phyloP scores from a whole-genome alignment of 1,140 invertebrate genomes.

The Helicoverpa zea region DNA sequence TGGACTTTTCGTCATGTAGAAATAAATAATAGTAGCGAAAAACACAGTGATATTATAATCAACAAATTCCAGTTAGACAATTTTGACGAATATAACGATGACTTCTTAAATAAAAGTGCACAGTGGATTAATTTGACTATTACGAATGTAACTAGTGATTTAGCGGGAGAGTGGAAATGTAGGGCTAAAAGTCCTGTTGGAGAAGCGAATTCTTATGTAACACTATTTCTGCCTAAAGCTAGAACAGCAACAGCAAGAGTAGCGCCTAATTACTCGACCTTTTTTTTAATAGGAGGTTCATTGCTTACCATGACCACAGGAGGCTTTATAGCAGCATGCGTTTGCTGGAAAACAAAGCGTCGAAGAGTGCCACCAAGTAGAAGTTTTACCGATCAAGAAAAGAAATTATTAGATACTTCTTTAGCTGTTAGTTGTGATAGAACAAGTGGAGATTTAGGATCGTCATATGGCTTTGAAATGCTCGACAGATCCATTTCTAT shows the following conservation, averaged over 20 bases:
- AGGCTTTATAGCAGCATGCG: conserved; percentile 75
- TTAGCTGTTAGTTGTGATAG: conserved; percentile 92
- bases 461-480: conserved; percentile 88
- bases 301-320: conserved; percentile 75
- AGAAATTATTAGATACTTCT: conserved; percentile 92
- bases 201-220: conserved; percentile 75
- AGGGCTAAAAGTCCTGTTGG: conserved; percentile 79
- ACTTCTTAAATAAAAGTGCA: conserved; percentile 78
- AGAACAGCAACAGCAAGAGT: conserved; percentile 74
- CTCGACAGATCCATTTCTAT: conserved; percentile 83
- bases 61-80: conserved; percentile 65
- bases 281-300: conserved; percentile 76
- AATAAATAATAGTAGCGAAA: conserved; percentile 69
- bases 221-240: conserved; percentile 78
- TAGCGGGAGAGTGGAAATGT: conserved; percentile 83
- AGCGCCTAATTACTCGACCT: conserved; percentile 79
- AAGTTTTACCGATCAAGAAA: conserved; percentile 95
- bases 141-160: conserved; percentile 80
- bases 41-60: conserved; percentile 70
- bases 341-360: conserved; percentile 83
- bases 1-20: conserved; percentile 92
- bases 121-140: conserved; percentile 83
- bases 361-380: conserved; percentile 90
- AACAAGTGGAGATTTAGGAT: conserved; percentile 83
- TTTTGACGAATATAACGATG: conserved; percentile 73